These are phyloP conservation scores for Poicephalus gulielmi DNA, from an alignment of 2,113 vertebrate species.

Conservation along the genomic window DNA sequence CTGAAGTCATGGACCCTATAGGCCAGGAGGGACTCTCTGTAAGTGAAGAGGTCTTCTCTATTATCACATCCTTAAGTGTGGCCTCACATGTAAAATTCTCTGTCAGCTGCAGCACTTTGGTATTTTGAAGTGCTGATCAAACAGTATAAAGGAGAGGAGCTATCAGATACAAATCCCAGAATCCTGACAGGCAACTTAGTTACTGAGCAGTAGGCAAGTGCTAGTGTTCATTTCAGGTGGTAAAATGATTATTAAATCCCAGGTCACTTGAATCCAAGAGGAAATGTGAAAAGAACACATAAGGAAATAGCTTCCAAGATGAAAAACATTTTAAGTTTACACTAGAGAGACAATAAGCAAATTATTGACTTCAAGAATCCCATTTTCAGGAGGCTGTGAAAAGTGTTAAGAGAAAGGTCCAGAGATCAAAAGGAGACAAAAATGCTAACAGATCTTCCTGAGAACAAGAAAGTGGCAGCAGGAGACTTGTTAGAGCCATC, in stretches of 20 bases:
- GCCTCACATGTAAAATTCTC: not conserved
- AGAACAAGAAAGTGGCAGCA: slow-evolving; percentile 10
- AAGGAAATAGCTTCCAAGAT: slow-evolving; percentile 12
- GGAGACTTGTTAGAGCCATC: slow-evolving; percentile 37
- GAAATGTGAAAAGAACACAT: not conserved
- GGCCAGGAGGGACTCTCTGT: not conserved
- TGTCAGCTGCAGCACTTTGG: not conserved
- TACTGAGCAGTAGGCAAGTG: not conserved
- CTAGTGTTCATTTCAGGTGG: not conserved
- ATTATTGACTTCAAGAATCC: slow-evolving; percentile 27
- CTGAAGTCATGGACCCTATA: not conserved
- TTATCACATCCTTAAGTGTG: not conserved
- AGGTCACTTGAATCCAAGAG: not conserved
- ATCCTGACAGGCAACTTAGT: not conserved
- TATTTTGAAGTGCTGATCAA: not conserved
- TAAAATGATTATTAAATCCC: not conserved
- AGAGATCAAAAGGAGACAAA: slow-evolving; percentile 46
- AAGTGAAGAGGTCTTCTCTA: not conserved
- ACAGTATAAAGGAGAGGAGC: not conserved
- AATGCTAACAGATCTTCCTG: slow-evolving; percentile 39
- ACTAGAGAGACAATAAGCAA: slow-evolving; percentile 42
- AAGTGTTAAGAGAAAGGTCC: slow-evolving; percentile 17
- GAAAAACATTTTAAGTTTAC: slow-evolving; percentile 22
- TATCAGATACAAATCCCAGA: not conserved
- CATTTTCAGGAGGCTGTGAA: slow-evolving; percentile 49